These are phyloP conservation scores for Tanypteryx hageni DNA, from an alignment of 2,888 invertebrate species.

Conservation along the genomic window DNA sequence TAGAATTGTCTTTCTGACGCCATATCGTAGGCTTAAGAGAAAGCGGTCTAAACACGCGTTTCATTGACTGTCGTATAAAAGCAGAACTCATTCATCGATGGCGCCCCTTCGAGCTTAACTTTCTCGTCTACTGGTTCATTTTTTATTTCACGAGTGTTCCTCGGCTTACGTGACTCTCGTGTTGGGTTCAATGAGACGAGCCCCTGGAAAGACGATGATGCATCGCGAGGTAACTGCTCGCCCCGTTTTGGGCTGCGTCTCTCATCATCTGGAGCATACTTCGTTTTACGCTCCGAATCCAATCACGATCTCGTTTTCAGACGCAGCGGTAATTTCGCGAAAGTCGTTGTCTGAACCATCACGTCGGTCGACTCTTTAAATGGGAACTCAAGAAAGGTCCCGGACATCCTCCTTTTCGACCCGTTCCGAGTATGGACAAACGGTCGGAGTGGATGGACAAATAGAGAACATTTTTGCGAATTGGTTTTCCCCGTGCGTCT, in stretches of 20 bases:
- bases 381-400: background rate
- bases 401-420: constrained; percentile 20
- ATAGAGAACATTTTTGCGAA: background rate
- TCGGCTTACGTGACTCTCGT: background rate
- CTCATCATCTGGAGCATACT: background rate
- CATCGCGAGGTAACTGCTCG: background rate
- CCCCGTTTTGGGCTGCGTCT: too few species aligned
- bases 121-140: constrained; percentile 28
- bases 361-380: background rate
- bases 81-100: constrained; percentile 47
- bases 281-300: background rate
- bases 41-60: constrained; percentile 39
- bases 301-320: background rate
- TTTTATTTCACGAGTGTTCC: constrained; percentile 25
- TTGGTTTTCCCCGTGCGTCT: background rate
- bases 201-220: background rate
- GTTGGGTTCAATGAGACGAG: background rate
- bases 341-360: background rate
- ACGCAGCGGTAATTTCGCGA: background rate
- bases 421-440: background rate
- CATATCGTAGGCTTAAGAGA: constrained; percentile 27
- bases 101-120: constrained; percentile 29
- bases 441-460: background rate
- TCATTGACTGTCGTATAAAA: constrained; percentile 45
- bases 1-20: background rate